A percentile compares a stretch with the other conserved stretches of the same genome.
These are phyloP conservation scores for Pungitius pungitius DNA, from an alignment of 2,113 vertebrate genomes.

Conservation along the genomic window DNA sequence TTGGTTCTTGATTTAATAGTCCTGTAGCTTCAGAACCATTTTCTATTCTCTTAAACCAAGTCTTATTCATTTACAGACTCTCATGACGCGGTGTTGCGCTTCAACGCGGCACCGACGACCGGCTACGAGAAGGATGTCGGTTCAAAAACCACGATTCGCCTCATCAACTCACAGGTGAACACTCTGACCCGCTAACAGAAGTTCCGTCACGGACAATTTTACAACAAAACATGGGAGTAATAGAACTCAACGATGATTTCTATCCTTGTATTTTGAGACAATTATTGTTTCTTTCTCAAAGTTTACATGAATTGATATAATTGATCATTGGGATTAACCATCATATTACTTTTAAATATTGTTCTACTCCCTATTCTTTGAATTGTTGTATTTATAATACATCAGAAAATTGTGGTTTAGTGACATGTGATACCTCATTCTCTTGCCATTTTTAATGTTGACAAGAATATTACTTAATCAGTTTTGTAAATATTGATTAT, in stretches of 20 bases:
- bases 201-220: neutral
- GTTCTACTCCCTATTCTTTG: too few species aligned
- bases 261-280: neutral
- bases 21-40: too few species aligned
- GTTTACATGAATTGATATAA: too few species aligned
- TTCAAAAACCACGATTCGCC: slow-evolving; percentile 81
- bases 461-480: too few species aligned
- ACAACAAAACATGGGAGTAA: neutral
- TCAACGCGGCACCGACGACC: slow-evolving; percentile 80
- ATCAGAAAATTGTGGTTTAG: neutral
- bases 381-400: too few species aligned
- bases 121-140: slow-evolving; percentile 82
- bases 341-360: too few species aligned
- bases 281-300: neutral
- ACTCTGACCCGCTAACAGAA: neutral
- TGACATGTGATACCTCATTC: too few species aligned
- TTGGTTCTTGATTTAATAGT: too few species aligned
- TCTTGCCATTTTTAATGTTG: neutral
- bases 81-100: slow-evolving; percentile 82
- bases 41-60: too few species aligned
- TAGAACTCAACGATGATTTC: neutral
- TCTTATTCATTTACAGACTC: slow-evolving; percentile 63
- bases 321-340: too few species aligned
- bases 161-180: slow-evolving; percentile 83
- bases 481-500: too few species aligned